Evolutionary conservation across 2,113 vertebrate species (phyloP).

Genomic region (Lagenorhynchus albirostris): DNA sequence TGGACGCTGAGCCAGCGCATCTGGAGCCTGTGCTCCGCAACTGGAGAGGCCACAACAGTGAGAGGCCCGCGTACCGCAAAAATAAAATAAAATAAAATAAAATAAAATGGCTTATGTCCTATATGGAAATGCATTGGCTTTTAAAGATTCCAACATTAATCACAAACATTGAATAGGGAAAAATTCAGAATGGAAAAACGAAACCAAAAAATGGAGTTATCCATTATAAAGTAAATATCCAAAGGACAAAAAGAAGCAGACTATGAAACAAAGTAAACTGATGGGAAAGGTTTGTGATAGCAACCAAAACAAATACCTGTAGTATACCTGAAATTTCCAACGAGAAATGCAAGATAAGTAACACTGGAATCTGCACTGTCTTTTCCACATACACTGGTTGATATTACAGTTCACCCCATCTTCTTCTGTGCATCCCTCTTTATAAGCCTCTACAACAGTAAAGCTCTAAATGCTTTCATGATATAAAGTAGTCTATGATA

Average conservation of each 20-base stretch:
- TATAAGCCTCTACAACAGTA: neutral
- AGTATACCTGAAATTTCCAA: neutral
- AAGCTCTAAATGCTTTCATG: neutral
- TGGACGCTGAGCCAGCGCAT: too few species aligned
- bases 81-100: neutral
- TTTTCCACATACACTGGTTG: neutral
- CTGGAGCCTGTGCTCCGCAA: too few species aligned
- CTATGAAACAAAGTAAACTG: neutral
- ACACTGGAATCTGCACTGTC: accelerated
- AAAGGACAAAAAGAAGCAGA: neutral
- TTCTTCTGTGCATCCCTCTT: neutral
- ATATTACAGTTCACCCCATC: accelerated
- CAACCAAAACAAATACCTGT: neutral
- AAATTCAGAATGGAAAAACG: neutral
- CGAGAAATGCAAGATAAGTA: neutral
- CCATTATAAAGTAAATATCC: neutral
- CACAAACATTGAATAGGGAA: neutral
- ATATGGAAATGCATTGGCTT: neutral
- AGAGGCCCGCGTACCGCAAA: too few species aligned
- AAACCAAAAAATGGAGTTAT: neutral
- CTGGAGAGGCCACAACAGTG: too few species aligned
- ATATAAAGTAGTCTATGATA: neutral
- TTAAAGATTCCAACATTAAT: neutral
- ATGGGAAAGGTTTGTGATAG: neutral
- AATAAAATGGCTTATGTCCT: neutral